A percentile compares a stretch with the other conserved stretches of the same genome.
Conservation (phyloP, 2,113 vertebrate species). For the Hydrochoerus hydrochaeris region DNA sequence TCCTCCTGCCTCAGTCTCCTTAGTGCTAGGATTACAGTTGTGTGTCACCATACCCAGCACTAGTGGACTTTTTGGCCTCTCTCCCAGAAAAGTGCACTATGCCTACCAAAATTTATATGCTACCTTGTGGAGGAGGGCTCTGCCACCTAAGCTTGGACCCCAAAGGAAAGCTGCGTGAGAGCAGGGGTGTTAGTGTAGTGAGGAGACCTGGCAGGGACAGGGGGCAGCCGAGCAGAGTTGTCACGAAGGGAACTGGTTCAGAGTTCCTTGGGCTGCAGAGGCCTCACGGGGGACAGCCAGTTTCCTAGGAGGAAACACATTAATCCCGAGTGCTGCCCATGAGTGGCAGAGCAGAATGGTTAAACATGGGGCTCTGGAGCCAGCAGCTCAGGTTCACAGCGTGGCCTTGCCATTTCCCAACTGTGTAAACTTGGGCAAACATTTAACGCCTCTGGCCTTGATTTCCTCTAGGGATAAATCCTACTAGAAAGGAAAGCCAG, state of each 20-base stretch:
- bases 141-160: not conserved
- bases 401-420: not conserved
- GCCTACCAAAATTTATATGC: not conserved
- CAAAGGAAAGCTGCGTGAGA: not conserved
- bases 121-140: not conserved
- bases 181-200: not conserved
- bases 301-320: not conserved
- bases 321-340: not conserved
- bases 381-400: not conserved
- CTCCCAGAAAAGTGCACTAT: not conserved
- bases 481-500: not conserved
- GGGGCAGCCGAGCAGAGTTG: not conserved
- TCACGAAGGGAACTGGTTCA: not conserved
- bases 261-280: not conserved
- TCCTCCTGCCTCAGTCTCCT: not conserved
- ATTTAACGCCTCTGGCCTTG: not conserved
- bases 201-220: not conserved
- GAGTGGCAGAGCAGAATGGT: not conserved
- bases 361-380: not conserved
- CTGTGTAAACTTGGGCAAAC: not conserved
- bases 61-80: not conserved
- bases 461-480: constrained; percentile 30
- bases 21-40: not conserved
- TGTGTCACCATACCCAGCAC: not conserved
- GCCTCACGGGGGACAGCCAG: not conserved